Evolutionary conservation across 2,797 vertebrate genomes (phyloP), one percentile per base, ranked within the genome.

Genomic region (Platyrinchus mystaceus): DNA sequence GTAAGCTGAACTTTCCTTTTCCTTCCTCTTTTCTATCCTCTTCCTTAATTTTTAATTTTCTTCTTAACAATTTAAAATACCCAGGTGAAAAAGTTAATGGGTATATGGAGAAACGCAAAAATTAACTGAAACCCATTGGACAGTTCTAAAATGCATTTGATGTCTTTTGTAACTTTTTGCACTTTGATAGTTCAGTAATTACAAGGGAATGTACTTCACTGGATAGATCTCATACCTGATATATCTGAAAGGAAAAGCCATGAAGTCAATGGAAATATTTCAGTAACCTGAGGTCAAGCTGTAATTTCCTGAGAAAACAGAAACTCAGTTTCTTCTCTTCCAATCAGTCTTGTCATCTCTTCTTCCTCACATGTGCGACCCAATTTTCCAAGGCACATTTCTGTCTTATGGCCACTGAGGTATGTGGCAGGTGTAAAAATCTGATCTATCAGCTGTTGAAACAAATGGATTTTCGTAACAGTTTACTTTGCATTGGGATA

Each of bases 221-320:
- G 43, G 32, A 12, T 37, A 36, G 39, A 52, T 50, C 53, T 85
- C 62, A 14, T 64, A 81, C 43, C 68, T 78, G 73, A 62, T 70
- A 49, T 30, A 81, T 78, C 36, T 83, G 53, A 81, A 81, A 85
- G 58, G 58, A 77, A 86, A 97, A 89, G 47, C n/a, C n/a, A 21
- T 12, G 7, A 78, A 88, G 58, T 66, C 69, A 69, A 28, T 68
- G 79, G 69, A 93, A 90, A 55, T 83, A 86, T 69, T 87, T 86
- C 53, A 81, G 62, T 78, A 90, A 90, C n/a, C 39, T 70, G 77
- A 90, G 80, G 60, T 93, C 87, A 95, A 89, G 39, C 47, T 59
- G 20, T 59, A 90, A 74, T 73, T 94, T 94, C 85, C 85, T 66
- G 63, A 67, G 59, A 86, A 94, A 94, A 89, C 15, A 89, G 70